Conservation (phyloP, 2,888 invertebrate species). For the Disparrhopalites patrizii region DNA sequence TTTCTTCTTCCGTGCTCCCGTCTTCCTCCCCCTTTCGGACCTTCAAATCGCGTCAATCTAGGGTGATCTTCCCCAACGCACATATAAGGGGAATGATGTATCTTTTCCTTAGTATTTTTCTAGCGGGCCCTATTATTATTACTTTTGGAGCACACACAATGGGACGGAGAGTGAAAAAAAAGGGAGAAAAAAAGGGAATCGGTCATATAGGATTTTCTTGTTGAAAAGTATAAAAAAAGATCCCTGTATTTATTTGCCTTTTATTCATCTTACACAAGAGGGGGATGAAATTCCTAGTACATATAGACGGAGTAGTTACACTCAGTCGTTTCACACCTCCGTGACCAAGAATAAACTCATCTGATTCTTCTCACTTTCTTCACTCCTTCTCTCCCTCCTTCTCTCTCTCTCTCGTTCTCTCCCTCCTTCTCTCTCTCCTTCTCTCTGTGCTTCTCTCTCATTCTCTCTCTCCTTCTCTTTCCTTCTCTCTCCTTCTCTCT, state of each 20-base stretch:
- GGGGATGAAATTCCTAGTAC: neutral
- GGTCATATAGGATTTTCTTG: neutral
- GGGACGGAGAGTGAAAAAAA: too few relatives aligned
- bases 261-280: slow-evolving; percentile 19
- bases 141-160: too few relatives aligned
- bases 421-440: slow-evolving; percentile 14
- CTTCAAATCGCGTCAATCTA: too few relatives aligned
- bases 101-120: too few relatives aligned
- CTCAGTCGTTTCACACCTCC: slow-evolving; percentile 9
- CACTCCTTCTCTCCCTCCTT: slow-evolving; percentile 26
- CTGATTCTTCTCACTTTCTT: neutral
- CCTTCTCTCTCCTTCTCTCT: neutral
- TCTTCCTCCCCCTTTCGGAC: neutral
- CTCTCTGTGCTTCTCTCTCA: neutral
- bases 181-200: too few relatives aligned
- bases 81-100: too few relatives aligned
- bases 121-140: too few relatives aligned
- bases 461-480: neutral
- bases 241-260: slow-evolving; percentile 19
- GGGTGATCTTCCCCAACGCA: too few relatives aligned
- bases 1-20: neutral
- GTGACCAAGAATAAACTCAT: slow-evolving; percentile 20
- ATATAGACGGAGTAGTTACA: neutral
- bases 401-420: slow-evolving; percentile 3
- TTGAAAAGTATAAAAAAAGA: neutral